Percentiles rank a stretch among this genome's conserved stretches.
These are phyloP conservation scores for Diaperis boleti DNA, from an alignment of 2,888 invertebrate species.

Conservation along the genomic window DNA sequence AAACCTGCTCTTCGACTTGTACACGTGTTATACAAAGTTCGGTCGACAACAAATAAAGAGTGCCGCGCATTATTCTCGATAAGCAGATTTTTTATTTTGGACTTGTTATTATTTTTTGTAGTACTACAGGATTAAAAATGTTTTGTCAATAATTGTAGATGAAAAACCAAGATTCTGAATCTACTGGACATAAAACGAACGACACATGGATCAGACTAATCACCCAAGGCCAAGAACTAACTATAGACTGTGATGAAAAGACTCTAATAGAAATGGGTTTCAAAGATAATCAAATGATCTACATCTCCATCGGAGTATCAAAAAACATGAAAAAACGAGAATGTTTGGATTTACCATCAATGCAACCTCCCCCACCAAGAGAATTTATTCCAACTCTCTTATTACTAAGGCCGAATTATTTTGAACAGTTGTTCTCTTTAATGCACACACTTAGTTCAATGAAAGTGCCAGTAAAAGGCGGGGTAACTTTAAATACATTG, in stretches of 20 bases:
- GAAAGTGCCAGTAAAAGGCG: constrained; percentile 81
- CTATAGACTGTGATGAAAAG: constrained; percentile 92
- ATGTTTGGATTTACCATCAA: constrained; percentile 84
- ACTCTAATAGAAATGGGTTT: constrained; percentile 92
- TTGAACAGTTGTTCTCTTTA: constrained; percentile 89
- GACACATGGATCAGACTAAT: constrained; percentile 84
- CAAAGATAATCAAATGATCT: constrained; percentile 94
- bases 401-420: constrained; percentile 86
- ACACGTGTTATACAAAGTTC: no score
- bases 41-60: no score
- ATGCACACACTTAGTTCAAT: constrained; percentile 92
- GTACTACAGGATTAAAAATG: no score
- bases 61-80: no score
- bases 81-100: no score
- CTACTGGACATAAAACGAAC: constrained; percentile 67
- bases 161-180: constrained; percentile 55
- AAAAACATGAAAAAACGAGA: constrained; percentile 72
- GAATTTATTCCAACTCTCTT: constrained; percentile 88
- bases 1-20: no score
- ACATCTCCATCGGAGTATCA: constrained; percentile 87
- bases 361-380: constrained; percentile 87
- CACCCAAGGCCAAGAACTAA: constrained; percentile 93
- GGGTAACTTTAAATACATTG: constrained; percentile 69
- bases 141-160: constrained; percentile 51
- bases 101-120: no score